phyloP scores from a whole-genome alignment of 2,797 vertebrate species.

The Hyperoplus lanceolatus region DNA sequence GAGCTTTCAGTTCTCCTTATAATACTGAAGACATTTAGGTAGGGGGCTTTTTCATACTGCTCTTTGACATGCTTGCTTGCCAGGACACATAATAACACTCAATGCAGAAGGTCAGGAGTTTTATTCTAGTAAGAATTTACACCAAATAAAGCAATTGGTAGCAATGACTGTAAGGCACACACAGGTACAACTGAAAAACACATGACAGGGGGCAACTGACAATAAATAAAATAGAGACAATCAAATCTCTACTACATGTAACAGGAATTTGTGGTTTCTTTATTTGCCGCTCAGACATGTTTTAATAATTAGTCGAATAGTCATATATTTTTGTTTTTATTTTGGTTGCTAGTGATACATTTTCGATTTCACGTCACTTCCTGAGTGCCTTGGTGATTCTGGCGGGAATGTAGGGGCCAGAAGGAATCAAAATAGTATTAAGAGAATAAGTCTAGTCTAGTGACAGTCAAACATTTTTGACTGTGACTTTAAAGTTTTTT shows the following conservation, averaged over 20 bases:
- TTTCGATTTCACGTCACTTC: too few species aligned
- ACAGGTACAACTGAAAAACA: background rate
- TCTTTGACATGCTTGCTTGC: constrained; percentile 25
- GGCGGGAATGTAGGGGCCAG: too few species aligned
- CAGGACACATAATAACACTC: constrained; percentile 54
- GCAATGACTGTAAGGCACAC: background rate
- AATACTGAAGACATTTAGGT: constrained; percentile 60
- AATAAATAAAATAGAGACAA: background rate
- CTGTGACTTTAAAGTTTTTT: too few species aligned
- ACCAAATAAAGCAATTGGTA: constrained; percentile 47
- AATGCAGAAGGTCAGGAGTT: constrained; percentile 35
- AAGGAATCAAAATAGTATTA: too few species aligned
- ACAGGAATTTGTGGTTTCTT: too few species aligned
- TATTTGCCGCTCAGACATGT: too few species aligned
- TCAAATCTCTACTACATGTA: background rate
- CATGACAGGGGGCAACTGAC: background rate
- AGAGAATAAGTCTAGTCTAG: too few species aligned
- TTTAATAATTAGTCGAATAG: too few species aligned
- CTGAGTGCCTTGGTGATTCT: too few species aligned
- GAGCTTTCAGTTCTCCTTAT: constrained; percentile 29
- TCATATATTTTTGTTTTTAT: too few species aligned
- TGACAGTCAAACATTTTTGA: too few species aligned
- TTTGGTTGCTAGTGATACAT: too few species aligned
- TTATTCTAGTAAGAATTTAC: constrained; percentile 49
- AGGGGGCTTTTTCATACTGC: constrained; percentile 40